Conservation (phyloP, 2,797 vertebrate species). For the Catostomus latipinnis region DNA sequence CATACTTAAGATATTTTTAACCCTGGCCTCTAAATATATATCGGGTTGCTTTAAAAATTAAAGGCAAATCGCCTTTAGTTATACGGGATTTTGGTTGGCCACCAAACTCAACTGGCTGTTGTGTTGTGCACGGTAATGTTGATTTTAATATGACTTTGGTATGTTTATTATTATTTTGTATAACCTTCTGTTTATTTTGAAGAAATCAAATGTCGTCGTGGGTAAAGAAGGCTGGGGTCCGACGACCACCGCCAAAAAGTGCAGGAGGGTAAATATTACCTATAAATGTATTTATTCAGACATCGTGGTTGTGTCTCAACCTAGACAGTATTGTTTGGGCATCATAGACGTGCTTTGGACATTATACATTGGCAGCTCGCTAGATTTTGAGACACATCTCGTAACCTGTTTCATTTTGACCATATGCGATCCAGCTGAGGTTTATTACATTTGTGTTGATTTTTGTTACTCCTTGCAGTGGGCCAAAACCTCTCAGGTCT, state of each 20-base stretch:
- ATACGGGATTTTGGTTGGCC: too few relatives aligned
- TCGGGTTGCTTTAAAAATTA: background rate
- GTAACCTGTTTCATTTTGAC: too few relatives aligned
- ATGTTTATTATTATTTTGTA: background rate
- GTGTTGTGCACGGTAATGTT: background rate
- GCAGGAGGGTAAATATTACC: slow-evolving; percentile 65
- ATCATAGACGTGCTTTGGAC: too few relatives aligned
- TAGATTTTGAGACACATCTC: too few relatives aligned
- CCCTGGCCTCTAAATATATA: background rate
- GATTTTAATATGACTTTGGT: background rate
- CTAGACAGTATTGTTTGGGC: too few relatives aligned
- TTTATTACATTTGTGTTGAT: background rate
- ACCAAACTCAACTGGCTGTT: background rate
- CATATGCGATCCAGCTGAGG: too few relatives aligned
- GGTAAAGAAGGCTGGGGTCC: slow-evolving; percentile 68
- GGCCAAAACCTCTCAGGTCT: slow-evolving; percentile 69
- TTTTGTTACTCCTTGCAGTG: slow-evolving; percentile 60
- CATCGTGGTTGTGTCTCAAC: background rate
- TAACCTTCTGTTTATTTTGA: background rate
- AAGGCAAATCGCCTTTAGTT: background rate
- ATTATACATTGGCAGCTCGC: too few relatives aligned
- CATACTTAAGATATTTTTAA: background rate
- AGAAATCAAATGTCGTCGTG: slow-evolving; percentile 74
- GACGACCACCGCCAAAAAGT: slow-evolving; percentile 60
- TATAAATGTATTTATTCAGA: background rate